Evolutionary conservation across 2,113 vertebrate genomes (phyloP).

Genomic region (Azemiops feae): DNA sequence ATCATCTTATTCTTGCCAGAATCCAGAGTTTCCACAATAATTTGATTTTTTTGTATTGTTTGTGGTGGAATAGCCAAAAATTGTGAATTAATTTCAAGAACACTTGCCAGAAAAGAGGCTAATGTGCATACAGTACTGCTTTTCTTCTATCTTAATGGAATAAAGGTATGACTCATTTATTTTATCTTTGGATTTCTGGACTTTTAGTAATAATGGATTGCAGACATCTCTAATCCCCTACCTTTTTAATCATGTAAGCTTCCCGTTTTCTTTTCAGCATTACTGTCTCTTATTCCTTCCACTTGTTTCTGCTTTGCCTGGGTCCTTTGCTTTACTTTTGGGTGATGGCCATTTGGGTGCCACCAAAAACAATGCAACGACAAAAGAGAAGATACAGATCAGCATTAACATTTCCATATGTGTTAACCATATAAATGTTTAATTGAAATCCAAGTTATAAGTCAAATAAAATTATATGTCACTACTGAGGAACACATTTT

Average conservation of each 20-base stretch:
- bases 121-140: background rate
- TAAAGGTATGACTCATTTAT: constrained; percentile 2
- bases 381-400: background rate
- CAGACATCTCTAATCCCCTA: constrained; percentile 15
- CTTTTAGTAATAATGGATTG: constrained; percentile 3
- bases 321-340: background rate
- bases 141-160: background rate
- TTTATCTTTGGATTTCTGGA: background rate
- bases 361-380: too few relatives aligned
- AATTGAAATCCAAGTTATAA: background rate
- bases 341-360: background rate
- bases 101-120: constrained; percentile 1
- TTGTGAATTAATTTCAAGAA: background rate
- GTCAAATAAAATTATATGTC: background rate
- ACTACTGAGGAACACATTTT: background rate
- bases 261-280: constrained; percentile 4
- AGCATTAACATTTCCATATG: background rate
- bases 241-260: background rate
- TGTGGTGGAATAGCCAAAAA: background rate
- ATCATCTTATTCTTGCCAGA: background rate
- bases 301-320: constrained; percentile 6
- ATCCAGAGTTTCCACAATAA: background rate
- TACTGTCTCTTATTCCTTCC: constrained; percentile 31
- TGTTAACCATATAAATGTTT: background rate
- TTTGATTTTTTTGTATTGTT: background rate